Percentiles rank a stretch among this genome's conserved stretches.
phyloP scores from a whole-genome alignment of 2,113 vertebrate species.

The Galbula dea region DNA sequence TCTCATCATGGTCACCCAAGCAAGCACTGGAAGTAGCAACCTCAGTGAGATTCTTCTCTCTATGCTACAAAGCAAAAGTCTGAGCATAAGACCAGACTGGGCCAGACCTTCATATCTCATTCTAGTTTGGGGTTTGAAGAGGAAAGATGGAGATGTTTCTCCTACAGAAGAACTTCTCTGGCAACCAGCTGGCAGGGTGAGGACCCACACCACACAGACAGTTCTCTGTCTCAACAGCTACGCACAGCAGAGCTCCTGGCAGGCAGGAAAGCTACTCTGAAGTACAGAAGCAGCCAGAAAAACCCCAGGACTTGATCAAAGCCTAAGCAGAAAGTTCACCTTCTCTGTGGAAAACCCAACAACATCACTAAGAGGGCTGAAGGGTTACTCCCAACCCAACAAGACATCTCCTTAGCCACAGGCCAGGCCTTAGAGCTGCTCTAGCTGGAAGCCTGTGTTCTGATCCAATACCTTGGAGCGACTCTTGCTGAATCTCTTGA shows the following conservation, averaged over 20 bases:
- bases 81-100: neutral
- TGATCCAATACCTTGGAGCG: slow-evolving; percentile 77
- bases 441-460: neutral
- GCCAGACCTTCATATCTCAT: neutral
- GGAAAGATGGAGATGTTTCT: neutral
- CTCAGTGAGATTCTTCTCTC: neutral
- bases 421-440: neutral
- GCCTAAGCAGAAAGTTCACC: neutral
- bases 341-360: neutral
- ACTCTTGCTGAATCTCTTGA: slow-evolving; percentile 88
- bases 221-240: neutral
- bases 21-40: neutral
- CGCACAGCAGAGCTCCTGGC: neutral
- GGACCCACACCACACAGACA: neutral
- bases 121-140: neutral
- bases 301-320: neutral
- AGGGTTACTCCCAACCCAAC: neutral
- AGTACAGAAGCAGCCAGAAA: neutral
- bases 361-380: accelerated
- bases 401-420: neutral
- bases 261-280: neutral
- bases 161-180: neutral
- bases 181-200: neutral
- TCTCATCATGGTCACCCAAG: neutral
- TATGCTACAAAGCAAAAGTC: neutral